These are phyloP conservation scores for Meloidogyne exigua DNA, from an alignment of 1,140 invertebrate species.

Conservation along the genomic window DNA sequence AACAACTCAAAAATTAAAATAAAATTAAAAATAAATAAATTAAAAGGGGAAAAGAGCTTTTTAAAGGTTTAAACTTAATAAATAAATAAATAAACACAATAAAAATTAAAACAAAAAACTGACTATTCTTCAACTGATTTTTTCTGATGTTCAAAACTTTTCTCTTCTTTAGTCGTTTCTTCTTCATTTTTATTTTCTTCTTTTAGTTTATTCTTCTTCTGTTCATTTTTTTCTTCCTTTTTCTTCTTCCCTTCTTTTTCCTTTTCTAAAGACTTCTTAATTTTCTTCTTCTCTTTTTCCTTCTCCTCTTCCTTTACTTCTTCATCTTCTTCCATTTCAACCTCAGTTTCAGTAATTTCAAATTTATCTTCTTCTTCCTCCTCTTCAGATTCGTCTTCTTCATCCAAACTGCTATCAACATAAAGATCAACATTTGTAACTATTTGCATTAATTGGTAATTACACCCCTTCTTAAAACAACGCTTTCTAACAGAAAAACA, in stretches of 20 bases:
- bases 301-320: neutral
- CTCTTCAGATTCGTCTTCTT: slow-evolving; percentile 13
- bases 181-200: neutral
- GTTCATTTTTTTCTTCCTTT: too few relatives aligned
- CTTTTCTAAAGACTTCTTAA: too few relatives aligned
- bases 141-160: neutral
- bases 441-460: neutral
- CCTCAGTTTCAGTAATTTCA: neutral
- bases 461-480: slow-evolving; percentile 31
- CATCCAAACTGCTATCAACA: slow-evolving; percentile 16
- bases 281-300: neutral
- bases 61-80: too few relatives aligned
- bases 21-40: too few relatives aligned
- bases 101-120: too few relatives aligned
- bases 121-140: neutral
- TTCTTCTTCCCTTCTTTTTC: neutral
- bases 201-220: neutral
- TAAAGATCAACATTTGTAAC: neutral
- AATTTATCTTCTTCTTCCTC: slow-evolving; percentile 3
- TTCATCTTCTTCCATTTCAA: slow-evolving; percentile 1
- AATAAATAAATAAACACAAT: too few relatives aligned
- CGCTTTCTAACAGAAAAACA: slow-evolving; percentile 35
- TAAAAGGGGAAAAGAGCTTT: too few relatives aligned
- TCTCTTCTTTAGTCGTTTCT: neutral
- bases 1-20: too few relatives aligned